These are phyloP conservation scores for Arctia plantaginis DNA, from an alignment of 2,888 invertebrate genomes.

Conservation along the genomic window DNA sequence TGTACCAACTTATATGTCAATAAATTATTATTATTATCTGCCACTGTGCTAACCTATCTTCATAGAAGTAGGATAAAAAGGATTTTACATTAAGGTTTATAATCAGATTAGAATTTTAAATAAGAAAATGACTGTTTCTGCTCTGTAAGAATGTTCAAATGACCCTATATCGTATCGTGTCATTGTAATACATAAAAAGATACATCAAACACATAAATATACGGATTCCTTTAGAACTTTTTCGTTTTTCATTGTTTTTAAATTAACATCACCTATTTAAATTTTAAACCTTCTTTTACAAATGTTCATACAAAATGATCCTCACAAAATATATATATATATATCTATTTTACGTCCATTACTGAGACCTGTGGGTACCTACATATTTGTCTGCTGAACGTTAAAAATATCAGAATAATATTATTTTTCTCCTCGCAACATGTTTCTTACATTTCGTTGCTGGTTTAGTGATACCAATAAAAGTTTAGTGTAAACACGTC, in stretches of 20 bases:
- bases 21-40: no score
- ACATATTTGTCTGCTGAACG: not conserved
- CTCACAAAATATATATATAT: not conserved
- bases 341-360: not conserved
- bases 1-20: no score
- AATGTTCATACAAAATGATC: not conserved
- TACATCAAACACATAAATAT: no score
- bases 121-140: not conserved
- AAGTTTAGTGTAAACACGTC: constrained; percentile 49
- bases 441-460: constrained; percentile 40
- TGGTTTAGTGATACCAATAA: constrained; percentile 37
- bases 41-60: not conserved
- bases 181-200: no score
- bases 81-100: not conserved
- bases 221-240: not conserved
- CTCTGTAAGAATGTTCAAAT: no score
- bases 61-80: not conserved
- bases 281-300: no score
- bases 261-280: not conserved
- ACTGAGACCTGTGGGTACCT: not conserved
- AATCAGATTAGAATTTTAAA: not conserved
- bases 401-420: constrained; percentile 21
- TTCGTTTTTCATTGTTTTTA: not conserved
- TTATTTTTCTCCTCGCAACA: constrained; percentile 18
- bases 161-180: no score